Conservation (phyloP, 53 echinoderm and acorn worm genomes). For the Antedon mediterranea region DNA sequence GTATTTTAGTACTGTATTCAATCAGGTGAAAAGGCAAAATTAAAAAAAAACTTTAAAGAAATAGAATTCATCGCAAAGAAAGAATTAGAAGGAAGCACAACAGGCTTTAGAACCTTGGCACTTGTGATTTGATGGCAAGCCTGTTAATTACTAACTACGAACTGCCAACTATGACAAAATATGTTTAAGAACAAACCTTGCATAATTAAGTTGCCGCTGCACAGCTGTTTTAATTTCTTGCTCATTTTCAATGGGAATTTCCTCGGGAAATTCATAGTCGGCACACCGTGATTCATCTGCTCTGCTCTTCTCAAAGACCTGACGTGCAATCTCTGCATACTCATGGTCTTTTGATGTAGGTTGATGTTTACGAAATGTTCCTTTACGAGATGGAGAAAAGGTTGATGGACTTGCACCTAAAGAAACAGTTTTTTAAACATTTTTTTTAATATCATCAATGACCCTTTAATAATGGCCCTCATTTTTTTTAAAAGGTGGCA, state of each 20-base stretch:
- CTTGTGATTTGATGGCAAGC: too few species aligned
- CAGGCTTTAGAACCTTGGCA: too few species aligned
- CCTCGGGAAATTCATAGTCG: conserved; percentile 81
- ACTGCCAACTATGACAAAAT: too few species aligned
- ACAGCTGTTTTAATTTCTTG: conserved; percentile 73
- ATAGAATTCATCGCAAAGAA: too few species aligned
- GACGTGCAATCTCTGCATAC: conserved; percentile 39
- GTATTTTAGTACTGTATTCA: too few species aligned
- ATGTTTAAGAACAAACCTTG: conserved; percentile 50
- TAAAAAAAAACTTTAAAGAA: too few species aligned
- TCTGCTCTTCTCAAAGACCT: conserved; percentile 21
- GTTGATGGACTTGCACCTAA: conserved; percentile 18
- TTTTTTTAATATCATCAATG: not conserved
- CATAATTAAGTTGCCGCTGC: conserved; percentile 65
- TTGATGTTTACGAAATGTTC: conserved; percentile 75
- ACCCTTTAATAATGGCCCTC: too few species aligned
- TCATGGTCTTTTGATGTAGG: conserved; percentile 75
- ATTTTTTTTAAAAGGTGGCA: too few species aligned
- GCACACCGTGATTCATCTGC: conserved; percentile 68
- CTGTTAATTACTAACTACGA: too few species aligned
- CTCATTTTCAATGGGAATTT: conserved; percentile 66
- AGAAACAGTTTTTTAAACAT: not conserved
- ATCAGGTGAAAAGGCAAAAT: too few species aligned
- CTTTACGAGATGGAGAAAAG: conserved; percentile 60
- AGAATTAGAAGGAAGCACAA: too few species aligned